A percentile compares a stretch with the other conserved stretches of the same genome.
These are phyloP conservation scores for Gryllus bimaculatus DNA, from an alignment of 1,140 invertebrate species.

Conservation along the genomic window DNA sequence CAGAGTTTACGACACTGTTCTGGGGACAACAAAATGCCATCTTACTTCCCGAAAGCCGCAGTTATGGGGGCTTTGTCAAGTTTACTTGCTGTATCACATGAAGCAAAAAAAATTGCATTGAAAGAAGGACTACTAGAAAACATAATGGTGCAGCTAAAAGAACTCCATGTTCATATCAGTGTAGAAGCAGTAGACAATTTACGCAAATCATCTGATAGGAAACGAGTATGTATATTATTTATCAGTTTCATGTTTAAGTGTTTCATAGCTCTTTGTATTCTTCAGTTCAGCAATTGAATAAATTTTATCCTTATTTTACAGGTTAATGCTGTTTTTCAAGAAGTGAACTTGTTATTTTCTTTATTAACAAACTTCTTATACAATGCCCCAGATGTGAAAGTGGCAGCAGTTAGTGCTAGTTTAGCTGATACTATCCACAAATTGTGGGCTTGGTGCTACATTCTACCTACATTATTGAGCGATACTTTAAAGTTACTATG, in stretches of 20 bases:
- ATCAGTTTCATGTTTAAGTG: conserved; percentile 31
- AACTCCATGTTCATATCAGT: conserved; percentile 39
- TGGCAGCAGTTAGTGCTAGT: conserved; percentile 32
- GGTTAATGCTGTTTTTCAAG: conserved; percentile 37
- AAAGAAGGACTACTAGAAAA: conserved; percentile 33
- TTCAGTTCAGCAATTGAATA: too few species aligned
- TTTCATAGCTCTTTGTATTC: too few species aligned
- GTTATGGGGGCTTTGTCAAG: conserved; percentile 37
- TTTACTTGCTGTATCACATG: conserved; percentile 36
- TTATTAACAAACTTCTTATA: conserved; percentile 44
- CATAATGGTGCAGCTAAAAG: conserved; percentile 35
- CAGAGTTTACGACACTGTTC: conserved; percentile 24
- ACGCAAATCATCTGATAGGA: conserved; percentile 33
- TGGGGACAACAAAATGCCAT: background rate
- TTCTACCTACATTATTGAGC: conserved; percentile 34
- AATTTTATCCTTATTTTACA: conserved; percentile 20
- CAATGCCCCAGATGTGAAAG: conserved; percentile 33
- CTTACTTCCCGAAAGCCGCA: conserved; percentile 32
- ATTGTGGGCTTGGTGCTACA: conserved; percentile 42
- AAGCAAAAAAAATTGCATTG: conserved; percentile 38
- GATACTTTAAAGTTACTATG: conserved; percentile 40
- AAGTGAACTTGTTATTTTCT: conserved; percentile 36
- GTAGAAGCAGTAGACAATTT: conserved; percentile 38
- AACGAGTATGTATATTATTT: conserved; percentile 27
- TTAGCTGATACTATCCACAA: conserved; percentile 44